These are phyloP conservation scores for Florisuga fusca DNA, from an alignment of 2,797 vertebrate species.

Conservation along the genomic window DNA sequence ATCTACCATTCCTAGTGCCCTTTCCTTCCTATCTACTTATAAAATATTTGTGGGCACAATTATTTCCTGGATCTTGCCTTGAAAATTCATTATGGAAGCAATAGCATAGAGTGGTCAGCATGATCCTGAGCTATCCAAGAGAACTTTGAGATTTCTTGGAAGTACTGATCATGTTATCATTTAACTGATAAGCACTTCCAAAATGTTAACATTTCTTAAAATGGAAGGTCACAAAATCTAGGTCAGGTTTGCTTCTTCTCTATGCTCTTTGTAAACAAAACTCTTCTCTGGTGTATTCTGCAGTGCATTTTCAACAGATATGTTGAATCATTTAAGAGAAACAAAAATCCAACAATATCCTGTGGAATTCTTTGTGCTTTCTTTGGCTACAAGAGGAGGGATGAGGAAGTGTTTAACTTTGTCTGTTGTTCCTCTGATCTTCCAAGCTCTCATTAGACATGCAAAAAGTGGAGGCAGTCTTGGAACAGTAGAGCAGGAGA, in stretches of 20 bases:
- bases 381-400: background rate
- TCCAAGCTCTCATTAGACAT: background rate
- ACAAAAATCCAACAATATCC: background rate
- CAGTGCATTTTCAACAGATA: background rate
- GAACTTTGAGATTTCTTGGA: background rate
- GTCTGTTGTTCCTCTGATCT: background rate
- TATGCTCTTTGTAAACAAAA: background rate
- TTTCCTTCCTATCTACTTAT: background rate
- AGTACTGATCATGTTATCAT: background rate
- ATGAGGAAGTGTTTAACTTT: background rate
- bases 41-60: background rate
- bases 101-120: background rate
- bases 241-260: background rate
- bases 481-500: rapidly evolving
- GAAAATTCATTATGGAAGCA: background rate
- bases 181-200: background rate
- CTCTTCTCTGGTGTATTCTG: background rate
- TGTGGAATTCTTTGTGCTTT: background rate
- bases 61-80: background rate
- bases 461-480: background rate
- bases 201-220: background rate
- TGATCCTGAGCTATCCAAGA: background rate
- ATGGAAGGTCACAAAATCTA: background rate
- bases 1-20: background rate
- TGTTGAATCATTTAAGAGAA: background rate